A percentile compares a stretch with the other conserved stretches of the same genome.
Evolutionary conservation across 2,113 vertebrate species (phyloP).

Genomic region (Pampusana beccarii): DNA sequence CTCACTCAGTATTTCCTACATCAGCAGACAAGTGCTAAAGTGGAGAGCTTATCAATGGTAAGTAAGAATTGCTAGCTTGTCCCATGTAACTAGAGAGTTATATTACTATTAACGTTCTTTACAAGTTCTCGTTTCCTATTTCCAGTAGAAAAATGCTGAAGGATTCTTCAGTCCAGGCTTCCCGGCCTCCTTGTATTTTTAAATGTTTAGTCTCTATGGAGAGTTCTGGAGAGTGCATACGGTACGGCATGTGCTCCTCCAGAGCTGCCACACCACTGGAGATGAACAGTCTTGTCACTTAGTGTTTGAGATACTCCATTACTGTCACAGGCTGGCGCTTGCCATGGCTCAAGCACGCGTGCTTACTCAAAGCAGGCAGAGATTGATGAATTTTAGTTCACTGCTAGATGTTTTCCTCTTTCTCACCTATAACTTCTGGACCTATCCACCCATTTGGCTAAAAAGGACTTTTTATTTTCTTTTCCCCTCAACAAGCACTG

Average conservation of each 20-base stretch:
- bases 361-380: not conserved
- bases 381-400: not conserved
- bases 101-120: not conserved
- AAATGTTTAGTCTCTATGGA: not conserved
- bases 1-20: slow-evolving; percentile 92
- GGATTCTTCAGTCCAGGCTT: not conserved
- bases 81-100: not conserved
- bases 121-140: not conserved
- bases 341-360: not conserved
- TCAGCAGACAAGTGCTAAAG: slow-evolving; percentile 75
- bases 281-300: fast-evolving
- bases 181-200: not conserved
- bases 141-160: not conserved
- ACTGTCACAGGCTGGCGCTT: not conserved
- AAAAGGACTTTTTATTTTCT: not conserved
- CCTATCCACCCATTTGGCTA: not conserved
- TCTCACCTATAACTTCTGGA: not conserved
- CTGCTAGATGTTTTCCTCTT: not conserved
- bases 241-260: fast-evolving
- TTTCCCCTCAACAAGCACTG: not conserved
- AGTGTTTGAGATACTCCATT: not conserved
- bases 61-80: not conserved
- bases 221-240: fast-evolving
- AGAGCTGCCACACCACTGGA: not conserved
- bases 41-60: slow-evolving; percentile 92